A percentile compares a stretch with the other conserved stretches of the same genome.
phyloP scores from a whole-genome alignment of 2,797 vertebrate species.

The Urophycis tenuis region DNA sequence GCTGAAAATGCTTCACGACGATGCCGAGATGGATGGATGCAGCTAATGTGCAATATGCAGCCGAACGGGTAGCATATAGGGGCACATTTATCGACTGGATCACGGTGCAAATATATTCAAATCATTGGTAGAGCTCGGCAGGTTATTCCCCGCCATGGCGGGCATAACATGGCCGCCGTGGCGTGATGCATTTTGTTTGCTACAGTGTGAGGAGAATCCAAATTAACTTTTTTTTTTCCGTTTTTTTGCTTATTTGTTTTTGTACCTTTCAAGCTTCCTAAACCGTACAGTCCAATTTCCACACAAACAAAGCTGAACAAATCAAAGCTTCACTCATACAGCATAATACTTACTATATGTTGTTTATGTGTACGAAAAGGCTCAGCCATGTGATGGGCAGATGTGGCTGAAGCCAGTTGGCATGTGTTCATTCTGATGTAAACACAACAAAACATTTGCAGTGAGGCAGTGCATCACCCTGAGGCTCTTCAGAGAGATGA shows the following conservation, averaged over 20 bases:
- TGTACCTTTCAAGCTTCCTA: neutral
- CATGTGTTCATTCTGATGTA: constrained; percentile 5
- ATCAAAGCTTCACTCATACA: neutral
- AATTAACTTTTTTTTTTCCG: neutral
- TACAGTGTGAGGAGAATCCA: neutral
- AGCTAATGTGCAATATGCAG: neutral
- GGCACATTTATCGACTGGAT: neutral
- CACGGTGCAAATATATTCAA: neutral
- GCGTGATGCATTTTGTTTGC: neutral
- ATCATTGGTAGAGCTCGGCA: neutral
- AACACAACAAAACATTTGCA: neutral
- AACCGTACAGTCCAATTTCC: neutral
- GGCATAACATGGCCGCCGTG: neutral
- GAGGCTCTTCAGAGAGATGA: neutral
- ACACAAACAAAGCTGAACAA: neutral
- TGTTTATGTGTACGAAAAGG: neutral
- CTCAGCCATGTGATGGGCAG: neutral
- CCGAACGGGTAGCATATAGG: neutral
- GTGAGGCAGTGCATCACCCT: neutral
- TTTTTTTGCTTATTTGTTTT: neutral
- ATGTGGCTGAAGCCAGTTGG: neutral
- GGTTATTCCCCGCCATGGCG: neutral
- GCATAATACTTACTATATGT: neutral
- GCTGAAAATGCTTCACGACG: neutral
- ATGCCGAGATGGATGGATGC: neutral